Conservation (phyloP, 2,113 vertebrate genomes). For the Mus pahari region DNA sequence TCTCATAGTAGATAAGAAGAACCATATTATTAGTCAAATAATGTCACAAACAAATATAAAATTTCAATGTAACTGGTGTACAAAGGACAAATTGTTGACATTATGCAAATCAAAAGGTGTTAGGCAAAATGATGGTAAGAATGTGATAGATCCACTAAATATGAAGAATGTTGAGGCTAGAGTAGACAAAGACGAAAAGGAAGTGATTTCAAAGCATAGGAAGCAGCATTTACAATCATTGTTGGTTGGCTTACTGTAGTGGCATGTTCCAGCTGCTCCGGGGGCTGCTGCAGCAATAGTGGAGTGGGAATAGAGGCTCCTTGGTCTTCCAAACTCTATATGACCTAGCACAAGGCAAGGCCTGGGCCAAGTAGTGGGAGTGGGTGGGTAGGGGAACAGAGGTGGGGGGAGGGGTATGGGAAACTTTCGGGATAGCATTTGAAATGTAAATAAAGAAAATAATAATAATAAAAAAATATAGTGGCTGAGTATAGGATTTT, state of each 20-base stretch:
- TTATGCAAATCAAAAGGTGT: not conserved
- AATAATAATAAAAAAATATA: too few relatives aligned
- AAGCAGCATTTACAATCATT: not conserved
- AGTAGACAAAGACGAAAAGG: not conserved
- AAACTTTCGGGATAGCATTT: too few relatives aligned
- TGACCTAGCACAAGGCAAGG: too few relatives aligned
- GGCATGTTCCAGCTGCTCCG: not conserved
- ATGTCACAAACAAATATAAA: constrained; percentile 4
- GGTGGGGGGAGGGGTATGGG: too few relatives aligned
- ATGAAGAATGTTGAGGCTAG: not conserved
- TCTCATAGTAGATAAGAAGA: not conserved
- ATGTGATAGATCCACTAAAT: not conserved
- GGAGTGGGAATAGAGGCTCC: too few relatives aligned
- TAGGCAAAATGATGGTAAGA: not conserved
- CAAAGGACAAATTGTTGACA: not conserved
- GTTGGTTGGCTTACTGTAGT: not conserved
- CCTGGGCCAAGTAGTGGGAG: too few relatives aligned
- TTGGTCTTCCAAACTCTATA: too few relatives aligned
- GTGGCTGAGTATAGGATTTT: not conserved
- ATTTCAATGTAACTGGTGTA: not conserved
- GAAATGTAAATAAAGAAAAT: too few relatives aligned
- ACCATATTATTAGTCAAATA: constrained; percentile 19
- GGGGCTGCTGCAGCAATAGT: not conserved
- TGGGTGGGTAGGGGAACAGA: too few relatives aligned
- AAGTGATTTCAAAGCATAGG: constrained; percentile 15